These are phyloP conservation scores for Xyrichtys novacula DNA, from an alignment of 2,797 vertebrate species.

Conservation along the genomic window DNA sequence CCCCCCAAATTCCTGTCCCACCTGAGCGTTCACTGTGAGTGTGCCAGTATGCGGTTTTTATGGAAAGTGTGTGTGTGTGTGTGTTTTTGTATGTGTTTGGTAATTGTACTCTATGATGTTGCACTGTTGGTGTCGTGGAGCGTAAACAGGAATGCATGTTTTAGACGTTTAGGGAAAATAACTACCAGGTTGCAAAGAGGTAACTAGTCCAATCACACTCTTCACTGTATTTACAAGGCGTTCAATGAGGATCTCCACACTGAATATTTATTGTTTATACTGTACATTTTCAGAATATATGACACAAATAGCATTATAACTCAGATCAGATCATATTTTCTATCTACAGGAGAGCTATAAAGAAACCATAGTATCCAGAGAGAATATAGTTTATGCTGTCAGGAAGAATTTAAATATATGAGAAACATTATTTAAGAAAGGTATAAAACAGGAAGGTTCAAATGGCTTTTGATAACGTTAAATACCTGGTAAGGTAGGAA, in stretches of 20 bases:
- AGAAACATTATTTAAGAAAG: conserved; percentile 21
- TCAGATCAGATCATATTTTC: conserved; percentile 67
- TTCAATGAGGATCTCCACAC: conserved; percentile 64
- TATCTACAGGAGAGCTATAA: conserved; percentile 60
- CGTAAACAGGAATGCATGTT: conserved; percentile 70
- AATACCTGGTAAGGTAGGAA: not conserved
- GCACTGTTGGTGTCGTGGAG: conserved; percentile 70
- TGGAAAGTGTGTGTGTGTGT: conserved; percentile 44
- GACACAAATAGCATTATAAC: conserved; percentile 47
- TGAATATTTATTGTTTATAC: conserved; percentile 80
- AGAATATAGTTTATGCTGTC: conserved; percentile 32
- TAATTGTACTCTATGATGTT: conserved; percentile 67
- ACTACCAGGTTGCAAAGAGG: conserved; percentile 45
- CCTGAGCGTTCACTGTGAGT: conserved; percentile 73
- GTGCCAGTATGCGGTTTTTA: conserved; percentile 55
- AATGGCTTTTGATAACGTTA: not conserved
- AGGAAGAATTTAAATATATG: conserved; percentile 36
- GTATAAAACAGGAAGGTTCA: not conserved
- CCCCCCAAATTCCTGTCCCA: conserved; percentile 49
- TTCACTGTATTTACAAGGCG: conserved; percentile 46
- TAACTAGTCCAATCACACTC: conserved; percentile 43
- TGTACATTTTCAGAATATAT: conserved; percentile 76
- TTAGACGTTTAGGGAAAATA: conserved; percentile 57
- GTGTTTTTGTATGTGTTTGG: conserved; percentile 58
- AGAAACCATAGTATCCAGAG: conserved; percentile 36